Percentiles rank a stretch among this genome's conserved stretches.
Evolutionary conservation across 2,113 vertebrate species (phyloP).

Genomic region (Tinamus guttatus): DNA sequence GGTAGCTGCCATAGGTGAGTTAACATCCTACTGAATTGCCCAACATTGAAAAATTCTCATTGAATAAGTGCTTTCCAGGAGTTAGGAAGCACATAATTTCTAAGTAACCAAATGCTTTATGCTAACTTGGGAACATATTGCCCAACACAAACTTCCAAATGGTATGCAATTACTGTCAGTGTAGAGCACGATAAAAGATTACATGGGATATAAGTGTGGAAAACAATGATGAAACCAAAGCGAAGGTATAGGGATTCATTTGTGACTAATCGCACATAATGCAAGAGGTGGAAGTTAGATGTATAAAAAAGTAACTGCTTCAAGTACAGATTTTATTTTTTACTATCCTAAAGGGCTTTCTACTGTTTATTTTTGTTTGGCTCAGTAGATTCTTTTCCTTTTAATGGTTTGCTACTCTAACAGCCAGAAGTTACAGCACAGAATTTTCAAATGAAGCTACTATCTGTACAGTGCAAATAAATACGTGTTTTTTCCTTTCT

Average conservation of each 20-base stretch:
- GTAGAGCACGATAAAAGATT: neutral
- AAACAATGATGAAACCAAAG: neutral
- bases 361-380: neutral
- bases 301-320: neutral
- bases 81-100: neutral
- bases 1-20: neutral
- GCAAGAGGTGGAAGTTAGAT: neutral
- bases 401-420: neutral
- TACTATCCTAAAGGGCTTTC: neutral
- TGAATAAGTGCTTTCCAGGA: neutral
- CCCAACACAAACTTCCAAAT: neutral
- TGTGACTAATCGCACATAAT: neutral
- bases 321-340: neutral
- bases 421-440: neutral
- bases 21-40: neutral
- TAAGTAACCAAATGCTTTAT: neutral
- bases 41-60: neutral
- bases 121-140: neutral
- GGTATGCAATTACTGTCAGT: neutral
- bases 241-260: neutral
- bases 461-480: neutral
- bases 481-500: rapidly evolving
- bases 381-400: slow-evolving; percentile 5
- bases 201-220: neutral
- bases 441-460: neutral